Percentiles rank a stretch among this genome's conserved stretches.
phyloP scores from a whole-genome alignment of 1,140 invertebrate genomes.

The Pogonognathellus flavescens region DNA sequence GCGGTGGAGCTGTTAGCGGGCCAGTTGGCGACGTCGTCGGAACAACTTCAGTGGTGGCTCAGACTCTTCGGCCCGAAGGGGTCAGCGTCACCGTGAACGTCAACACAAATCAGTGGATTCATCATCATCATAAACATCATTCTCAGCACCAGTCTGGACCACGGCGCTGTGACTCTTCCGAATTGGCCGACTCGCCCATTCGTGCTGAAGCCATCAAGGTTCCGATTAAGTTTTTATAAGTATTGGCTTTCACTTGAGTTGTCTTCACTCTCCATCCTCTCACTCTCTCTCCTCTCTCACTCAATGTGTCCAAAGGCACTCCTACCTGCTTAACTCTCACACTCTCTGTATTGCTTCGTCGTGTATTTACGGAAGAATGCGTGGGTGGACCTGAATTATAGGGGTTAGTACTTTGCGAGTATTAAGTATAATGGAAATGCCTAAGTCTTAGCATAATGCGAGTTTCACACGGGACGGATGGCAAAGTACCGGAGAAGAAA shows the following conservation, averaged over 20 bases:
- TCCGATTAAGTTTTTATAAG: conserved; percentile 29
- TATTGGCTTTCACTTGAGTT: conserved; percentile 11
- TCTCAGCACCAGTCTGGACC: conserved; percentile 43
- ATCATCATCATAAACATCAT: conserved; percentile 36
- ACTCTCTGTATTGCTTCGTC: too few relatives aligned
- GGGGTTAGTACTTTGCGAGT: too few relatives aligned
- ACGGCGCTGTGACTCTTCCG: conserved; percentile 65
- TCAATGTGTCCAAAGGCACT: too few relatives aligned
- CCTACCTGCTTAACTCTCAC: neutral
- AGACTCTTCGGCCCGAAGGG: conserved; percentile 58
- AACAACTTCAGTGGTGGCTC: conserved; percentile 55
- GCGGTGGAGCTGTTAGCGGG: conserved; percentile 65
- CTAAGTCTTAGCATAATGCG: too few relatives aligned
- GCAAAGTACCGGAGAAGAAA: too few relatives aligned
- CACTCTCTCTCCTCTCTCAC: neutral
- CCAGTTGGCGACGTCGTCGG: conserved; percentile 61
- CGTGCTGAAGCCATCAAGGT: conserved; percentile 65
- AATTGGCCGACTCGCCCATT: conserved; percentile 65
- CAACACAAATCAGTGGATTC: conserved; percentile 46
- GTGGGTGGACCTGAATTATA: neutral
- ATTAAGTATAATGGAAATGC: too few relatives aligned
- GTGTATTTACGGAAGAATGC: neutral
- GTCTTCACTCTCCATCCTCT: neutral
- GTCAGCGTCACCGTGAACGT: conserved; percentile 48
- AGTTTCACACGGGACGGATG: too few relatives aligned